Evolutionary conservation across 37 sponge, comb jelly and placozoan genomes (phyloP).

Genomic region (Sycon ciliatum): DNA sequence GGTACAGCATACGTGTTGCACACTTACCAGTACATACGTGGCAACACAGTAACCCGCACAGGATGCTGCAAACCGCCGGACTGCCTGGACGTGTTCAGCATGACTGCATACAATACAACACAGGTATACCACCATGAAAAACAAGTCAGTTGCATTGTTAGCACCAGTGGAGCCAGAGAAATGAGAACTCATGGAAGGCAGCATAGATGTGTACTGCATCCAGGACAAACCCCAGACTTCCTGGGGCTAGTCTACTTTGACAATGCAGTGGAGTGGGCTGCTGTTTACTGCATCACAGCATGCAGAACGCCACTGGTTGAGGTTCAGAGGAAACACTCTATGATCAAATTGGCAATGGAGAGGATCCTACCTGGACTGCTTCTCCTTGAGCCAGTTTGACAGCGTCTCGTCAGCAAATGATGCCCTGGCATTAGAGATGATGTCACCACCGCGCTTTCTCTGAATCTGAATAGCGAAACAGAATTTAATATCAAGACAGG

Average conservation of each 20-base stretch:
- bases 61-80: conserved; percentile 66
- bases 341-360: too few relatives aligned
- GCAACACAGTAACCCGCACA: conserved; percentile 95
- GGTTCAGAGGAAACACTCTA: too few relatives aligned
- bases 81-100: conserved; percentile 45
- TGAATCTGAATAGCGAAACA: conserved; percentile 52
- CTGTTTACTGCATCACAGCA: too few relatives aligned
- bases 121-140: too few relatives aligned
- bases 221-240: neutral
- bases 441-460: conserved; percentile 39
- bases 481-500: neutral
- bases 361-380: conserved; percentile 69
- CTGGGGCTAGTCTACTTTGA: neutral
- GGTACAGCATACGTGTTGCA: too few relatives aligned
- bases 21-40: conserved; percentile 70
- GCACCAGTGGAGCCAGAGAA: too few relatives aligned
- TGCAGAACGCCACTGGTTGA: too few relatives aligned
- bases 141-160: too few relatives aligned
- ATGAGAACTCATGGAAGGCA: neutral
- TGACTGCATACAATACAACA: too few relatives aligned
- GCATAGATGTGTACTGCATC: neutral
- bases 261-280: too few relatives aligned
- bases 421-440: too few relatives aligned
- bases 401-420: conserved; percentile 73
- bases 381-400: conserved; percentile 63